phyloP scores from a whole-genome alignment of 2,888 invertebrate genomes.

The Eulithis testata region DNA sequence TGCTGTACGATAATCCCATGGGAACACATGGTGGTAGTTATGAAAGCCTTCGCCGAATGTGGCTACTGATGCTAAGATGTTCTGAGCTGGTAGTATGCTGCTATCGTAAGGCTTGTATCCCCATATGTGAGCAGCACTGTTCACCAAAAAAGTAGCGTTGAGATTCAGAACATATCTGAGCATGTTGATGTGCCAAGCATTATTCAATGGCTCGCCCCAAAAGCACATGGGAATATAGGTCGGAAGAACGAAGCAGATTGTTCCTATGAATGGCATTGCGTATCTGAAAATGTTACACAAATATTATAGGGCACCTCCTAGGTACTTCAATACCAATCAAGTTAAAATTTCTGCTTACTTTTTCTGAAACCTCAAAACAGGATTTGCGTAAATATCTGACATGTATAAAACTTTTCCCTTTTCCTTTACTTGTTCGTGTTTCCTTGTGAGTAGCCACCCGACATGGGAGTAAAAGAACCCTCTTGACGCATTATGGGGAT shows the following conservation, averaged over 20 bases:
- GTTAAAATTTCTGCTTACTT: slow-evolving; percentile 59
- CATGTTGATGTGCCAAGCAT: slow-evolving; percentile 71
- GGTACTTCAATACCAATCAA: no score
- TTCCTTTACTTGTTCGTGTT: slow-evolving; percentile 89
- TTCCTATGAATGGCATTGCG: slow-evolving; percentile 85
- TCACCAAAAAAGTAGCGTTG: slow-evolving; percentile 87
- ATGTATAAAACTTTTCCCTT: slow-evolving; percentile 89
- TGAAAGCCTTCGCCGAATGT: slow-evolving; percentile 64
- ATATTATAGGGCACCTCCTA: not conserved
- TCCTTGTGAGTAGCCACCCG: slow-evolving; percentile 91
- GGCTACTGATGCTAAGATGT: slow-evolving; percentile 41
- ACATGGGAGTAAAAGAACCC: slow-evolving; percentile 94
- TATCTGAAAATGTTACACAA: slow-evolving; percentile 64
- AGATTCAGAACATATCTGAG: slow-evolving; percentile 84
- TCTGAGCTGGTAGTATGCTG: slow-evolving; percentile 53
- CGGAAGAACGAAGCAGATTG: slow-evolving; percentile 81
- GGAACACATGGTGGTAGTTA: slow-evolving; percentile 63
- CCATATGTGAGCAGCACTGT: slow-evolving; percentile 86
- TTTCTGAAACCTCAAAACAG: slow-evolving; percentile 88
- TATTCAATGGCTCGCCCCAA: slow-evolving; percentile 83
- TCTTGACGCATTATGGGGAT: slow-evolving; percentile 89
- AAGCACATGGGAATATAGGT: slow-evolving; percentile 82
- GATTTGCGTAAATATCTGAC: slow-evolving; percentile 88
- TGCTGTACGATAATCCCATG: slow-evolving; percentile 63
- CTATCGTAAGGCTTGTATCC: slow-evolving; percentile 76